A percentile compares a stretch with the other conserved stretches of the same genome.
Conservation (phyloP, 2,888 invertebrate species). For the Gastrophysa polygoni region DNA sequence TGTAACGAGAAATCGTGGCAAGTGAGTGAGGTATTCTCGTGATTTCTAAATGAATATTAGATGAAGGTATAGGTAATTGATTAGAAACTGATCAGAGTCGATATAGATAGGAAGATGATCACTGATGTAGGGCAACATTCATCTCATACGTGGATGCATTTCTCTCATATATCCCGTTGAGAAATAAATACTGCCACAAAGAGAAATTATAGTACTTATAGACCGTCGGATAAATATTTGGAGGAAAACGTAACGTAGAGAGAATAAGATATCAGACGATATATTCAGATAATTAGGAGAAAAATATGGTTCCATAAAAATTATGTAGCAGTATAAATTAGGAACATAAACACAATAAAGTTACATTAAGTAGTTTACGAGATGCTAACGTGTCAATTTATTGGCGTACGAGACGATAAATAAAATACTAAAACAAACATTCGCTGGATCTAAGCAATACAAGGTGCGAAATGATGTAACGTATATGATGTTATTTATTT, state of each 20-base stretch:
- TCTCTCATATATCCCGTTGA: too few relatives aligned
- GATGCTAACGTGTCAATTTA: conserved; percentile 38
- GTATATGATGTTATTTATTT: conserved; percentile 29
- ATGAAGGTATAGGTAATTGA: too few relatives aligned
- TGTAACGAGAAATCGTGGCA: too few relatives aligned
- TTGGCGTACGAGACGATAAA: conserved; percentile 31
- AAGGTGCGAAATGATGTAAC: conserved; percentile 36
- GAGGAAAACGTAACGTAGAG: neutral
- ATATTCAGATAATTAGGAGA: conserved; percentile 5
- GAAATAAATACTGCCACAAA: neutral
- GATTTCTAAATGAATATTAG: too few relatives aligned
- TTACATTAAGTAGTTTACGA: conserved; percentile 33
- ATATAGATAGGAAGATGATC: too few relatives aligned
- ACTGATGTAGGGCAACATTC: too few relatives aligned
- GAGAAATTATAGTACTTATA: neutral
- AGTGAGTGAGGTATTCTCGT: too few relatives aligned
- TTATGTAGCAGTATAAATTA: conserved; percentile 33
- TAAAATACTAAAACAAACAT: conserved; percentile 35
- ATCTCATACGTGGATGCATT: too few relatives aligned
- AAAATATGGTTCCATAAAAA: conserved; percentile 27
- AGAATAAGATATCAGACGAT: neutral
- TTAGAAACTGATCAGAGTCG: too few relatives aligned
- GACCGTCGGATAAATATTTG: neutral
- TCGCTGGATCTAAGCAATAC: conserved; percentile 32
- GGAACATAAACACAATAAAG: conserved; percentile 33